Conservation (phyloP, 2,113 vertebrate species). For the Protobothrops flavoviridis region DNA sequence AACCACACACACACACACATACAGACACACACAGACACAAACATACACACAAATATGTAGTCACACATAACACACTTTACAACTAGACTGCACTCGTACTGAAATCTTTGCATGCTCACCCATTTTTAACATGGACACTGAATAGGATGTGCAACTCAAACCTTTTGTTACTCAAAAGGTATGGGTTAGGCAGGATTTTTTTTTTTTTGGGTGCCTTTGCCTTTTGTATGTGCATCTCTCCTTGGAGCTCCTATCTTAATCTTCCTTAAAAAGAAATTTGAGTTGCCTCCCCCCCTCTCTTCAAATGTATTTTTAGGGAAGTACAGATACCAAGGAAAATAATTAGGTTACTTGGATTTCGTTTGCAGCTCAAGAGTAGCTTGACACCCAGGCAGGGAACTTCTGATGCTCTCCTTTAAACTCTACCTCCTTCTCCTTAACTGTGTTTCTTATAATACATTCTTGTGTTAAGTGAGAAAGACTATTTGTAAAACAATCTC, state of each 20-base stretch:
- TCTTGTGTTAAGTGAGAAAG: conserved; percentile 81
- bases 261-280: conserved; percentile 54
- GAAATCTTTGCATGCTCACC: conserved; percentile 59
- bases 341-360: conserved; percentile 74
- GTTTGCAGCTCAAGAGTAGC: conserved; percentile 63
- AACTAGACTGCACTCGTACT: conserved; percentile 65
- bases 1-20: conserved; percentile 35
- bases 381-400: conserved; percentile 72
- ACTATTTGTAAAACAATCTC: conserved; percentile 82
- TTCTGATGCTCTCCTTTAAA: conserved; percentile 58
- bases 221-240: conserved; percentile 15
- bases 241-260: background rate
- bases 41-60: background rate
- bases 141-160: background rate
- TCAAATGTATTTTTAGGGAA: conserved; percentile 72
- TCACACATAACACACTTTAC: conserved; percentile 17
- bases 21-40: conserved; percentile 14
- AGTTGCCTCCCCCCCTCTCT: conserved; percentile 18
- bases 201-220: conserved; percentile 35
- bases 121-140: conserved; percentile 51
- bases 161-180: background rate
- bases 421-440: conserved; percentile 62
- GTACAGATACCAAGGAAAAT: conserved; percentile 71
- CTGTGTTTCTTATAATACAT: conserved; percentile 79
- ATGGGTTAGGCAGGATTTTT: conserved; percentile 19